These are phyloP conservation scores for Phyllopteryx taeniolatus DNA, from an alignment of 2,113 vertebrate genomes.

Conservation along the genomic window DNA sequence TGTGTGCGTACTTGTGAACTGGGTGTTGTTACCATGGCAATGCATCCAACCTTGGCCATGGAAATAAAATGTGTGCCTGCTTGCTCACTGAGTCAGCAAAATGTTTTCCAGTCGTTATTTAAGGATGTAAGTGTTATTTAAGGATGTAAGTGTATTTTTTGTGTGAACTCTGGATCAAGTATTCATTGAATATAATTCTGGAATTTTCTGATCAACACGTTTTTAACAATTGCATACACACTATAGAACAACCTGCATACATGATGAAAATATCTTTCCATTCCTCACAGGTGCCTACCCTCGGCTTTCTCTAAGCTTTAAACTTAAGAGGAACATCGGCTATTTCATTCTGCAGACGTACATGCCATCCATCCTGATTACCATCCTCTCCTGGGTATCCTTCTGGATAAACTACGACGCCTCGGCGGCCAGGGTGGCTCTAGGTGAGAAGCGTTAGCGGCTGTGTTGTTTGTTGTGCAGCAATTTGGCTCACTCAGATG, in stretches of 20 bases:
- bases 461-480: neutral
- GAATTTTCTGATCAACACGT: too few species aligned
- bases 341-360: conserved; percentile 98
- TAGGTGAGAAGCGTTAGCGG: conserved; percentile 74
- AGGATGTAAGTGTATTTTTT: too few species aligned
- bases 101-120: neutral
- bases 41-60: conserved; percentile 53
- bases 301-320: conserved; percentile 93
- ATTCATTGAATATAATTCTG: neutral
- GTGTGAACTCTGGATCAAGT: neutral
- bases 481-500: conserved; percentile 25
- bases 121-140: neutral
- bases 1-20: conserved; percentile 11
- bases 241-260: too few species aligned
- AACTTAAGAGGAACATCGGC: conserved; percentile 94
- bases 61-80: conserved; percentile 55
- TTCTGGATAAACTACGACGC: conserved; percentile 89
- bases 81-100: conserved; percentile 23
- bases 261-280: neutral
- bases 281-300: conserved; percentile 84
- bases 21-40: conserved; percentile 65
- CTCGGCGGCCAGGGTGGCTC: conserved; percentile 91
- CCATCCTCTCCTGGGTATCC: conserved; percentile 76
- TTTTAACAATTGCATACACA: too few species aligned
- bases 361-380: conserved; percentile 76